These are phyloP conservation scores for Cladorhizidae sp. DNA, from an alignment of 37 sponge, comb jelly and placozoan species.

Conservation along the genomic window DNA sequence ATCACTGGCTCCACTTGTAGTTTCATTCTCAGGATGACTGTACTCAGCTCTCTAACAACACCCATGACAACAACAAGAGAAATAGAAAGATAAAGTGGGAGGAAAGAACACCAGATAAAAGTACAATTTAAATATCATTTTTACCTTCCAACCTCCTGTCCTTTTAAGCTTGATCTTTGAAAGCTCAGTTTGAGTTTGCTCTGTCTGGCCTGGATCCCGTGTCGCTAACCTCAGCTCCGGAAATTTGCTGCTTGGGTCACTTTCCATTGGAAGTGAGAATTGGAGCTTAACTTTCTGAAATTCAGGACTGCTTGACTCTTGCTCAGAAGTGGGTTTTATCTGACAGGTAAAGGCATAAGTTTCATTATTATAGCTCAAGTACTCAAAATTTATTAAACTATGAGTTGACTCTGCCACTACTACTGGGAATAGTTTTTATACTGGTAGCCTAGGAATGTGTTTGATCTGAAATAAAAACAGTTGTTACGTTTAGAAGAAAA, in stretches of 20 bases:
- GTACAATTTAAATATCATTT: background rate
- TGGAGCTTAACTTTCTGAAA: background rate
- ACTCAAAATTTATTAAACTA: too few relatives aligned
- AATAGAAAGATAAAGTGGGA: background rate
- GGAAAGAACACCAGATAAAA: background rate
- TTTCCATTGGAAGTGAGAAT: background rate
- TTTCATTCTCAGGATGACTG: conserved; percentile 39
- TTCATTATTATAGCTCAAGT: too few relatives aligned
- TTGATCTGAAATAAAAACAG: too few relatives aligned
- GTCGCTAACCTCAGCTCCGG: conserved; percentile 1
- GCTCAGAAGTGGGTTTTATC: too few relatives aligned
- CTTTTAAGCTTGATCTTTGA: conserved; percentile 30
- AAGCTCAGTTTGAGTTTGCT: conserved; percentile 16
- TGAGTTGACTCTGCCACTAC: too few relatives aligned
- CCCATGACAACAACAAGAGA: background rate
- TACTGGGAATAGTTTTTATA: too few relatives aligned
- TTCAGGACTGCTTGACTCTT: background rate
- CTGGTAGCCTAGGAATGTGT: too few relatives aligned
- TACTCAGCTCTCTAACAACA: conserved; percentile 7
- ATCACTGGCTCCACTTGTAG: conserved; percentile 59
- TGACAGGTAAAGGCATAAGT: too few relatives aligned
- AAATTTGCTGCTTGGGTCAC: conserved; percentile 9
- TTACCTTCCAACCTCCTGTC: conserved; percentile 4
- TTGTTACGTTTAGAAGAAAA: too few relatives aligned
- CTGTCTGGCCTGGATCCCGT: background rate